These are phyloP conservation scores for Proteles cristata DNA, from an alignment of 2,113 vertebrate species.

Conservation along the genomic window DNA sequence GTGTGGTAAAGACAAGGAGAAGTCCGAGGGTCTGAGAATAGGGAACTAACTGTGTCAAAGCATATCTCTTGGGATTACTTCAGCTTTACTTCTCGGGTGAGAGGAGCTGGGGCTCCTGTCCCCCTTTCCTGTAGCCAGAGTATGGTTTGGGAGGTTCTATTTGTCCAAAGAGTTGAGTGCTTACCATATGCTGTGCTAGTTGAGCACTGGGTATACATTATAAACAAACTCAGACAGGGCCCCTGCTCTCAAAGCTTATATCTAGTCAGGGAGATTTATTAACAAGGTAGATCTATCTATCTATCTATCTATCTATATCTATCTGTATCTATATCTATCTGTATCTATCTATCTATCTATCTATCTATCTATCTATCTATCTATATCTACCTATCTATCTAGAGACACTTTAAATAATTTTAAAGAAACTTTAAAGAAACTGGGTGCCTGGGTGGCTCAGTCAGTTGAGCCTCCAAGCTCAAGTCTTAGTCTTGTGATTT, in stretches of 20 bases:
- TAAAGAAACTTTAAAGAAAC: too few species aligned
- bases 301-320: not conserved
- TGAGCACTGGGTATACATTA: not conserved
- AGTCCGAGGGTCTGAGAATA: not conserved
- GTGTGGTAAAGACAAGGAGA: slow-evolving; percentile 12
- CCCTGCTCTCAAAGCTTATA: not conserved
- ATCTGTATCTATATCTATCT: too few species aligned
- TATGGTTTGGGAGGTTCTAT: not conserved
- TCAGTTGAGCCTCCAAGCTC: too few species aligned
- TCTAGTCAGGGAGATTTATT: not conserved
- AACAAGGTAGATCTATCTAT: not conserved
- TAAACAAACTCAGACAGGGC: not conserved
- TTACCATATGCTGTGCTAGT: not conserved
- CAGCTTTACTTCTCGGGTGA: not conserved
- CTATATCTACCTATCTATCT: too few species aligned
- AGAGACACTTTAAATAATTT: too few species aligned
- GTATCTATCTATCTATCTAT: not conserved
- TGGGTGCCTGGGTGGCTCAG: too few species aligned
- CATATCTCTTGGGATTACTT: not conserved
- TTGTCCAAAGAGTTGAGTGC: not conserved
- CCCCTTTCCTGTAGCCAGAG: not conserved
- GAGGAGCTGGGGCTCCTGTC: not conserved
- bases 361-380: not conserved
- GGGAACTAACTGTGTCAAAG: not conserved
- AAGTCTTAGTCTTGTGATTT: too few species aligned